Evolutionary conservation across 2,888 invertebrate genomes (phyloP).

Genomic region (Drosophila planitibia): DNA sequence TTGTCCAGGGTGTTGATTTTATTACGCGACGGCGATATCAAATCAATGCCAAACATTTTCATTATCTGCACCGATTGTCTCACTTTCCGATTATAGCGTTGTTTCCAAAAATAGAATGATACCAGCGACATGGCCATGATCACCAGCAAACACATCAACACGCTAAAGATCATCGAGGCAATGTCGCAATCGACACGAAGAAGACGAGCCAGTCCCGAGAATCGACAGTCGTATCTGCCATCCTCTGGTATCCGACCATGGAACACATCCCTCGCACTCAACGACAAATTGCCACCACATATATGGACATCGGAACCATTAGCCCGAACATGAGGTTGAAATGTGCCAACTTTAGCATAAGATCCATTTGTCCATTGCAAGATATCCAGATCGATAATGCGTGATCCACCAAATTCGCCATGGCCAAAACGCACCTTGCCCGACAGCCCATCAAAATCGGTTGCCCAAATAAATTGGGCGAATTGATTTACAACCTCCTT

Average conservation of each 20-base stretch:
- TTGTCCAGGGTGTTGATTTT: constrained; percentile 89
- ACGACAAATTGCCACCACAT: constrained; percentile 37
- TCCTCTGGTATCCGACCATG: constrained; percentile 87
- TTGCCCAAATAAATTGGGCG: constrained; percentile 88
- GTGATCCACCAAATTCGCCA: constrained; percentile 87
- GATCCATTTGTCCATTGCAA: constrained; percentile 87
- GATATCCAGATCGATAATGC: constrained; percentile 88
- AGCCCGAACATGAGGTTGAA: constrained; percentile 86
- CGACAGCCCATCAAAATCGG: constrained; percentile 91
- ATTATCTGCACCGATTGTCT: constrained; percentile 89
- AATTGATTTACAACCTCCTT: constrained; percentile 84
- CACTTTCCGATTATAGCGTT: constrained; percentile 89
- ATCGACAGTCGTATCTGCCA: constrained; percentile 89
- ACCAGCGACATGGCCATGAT: constrained; percentile 85
- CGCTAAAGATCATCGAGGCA: constrained; percentile 87
- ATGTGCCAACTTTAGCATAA: constrained; percentile 87
- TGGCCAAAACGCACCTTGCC: constrained; percentile 90
- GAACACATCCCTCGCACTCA: constrained; percentile 76
- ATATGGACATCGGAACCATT: constrained; percentile 41
- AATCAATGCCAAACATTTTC: constrained; percentile 89
- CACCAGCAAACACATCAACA: constrained; percentile 87
- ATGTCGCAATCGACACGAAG: constrained; percentile 90
- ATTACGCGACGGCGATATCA: constrained; percentile 86
- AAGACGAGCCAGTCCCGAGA: constrained; percentile 89
- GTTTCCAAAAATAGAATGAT: constrained; percentile 89